These are phyloP conservation scores for Otolemur crassicaudatus DNA, from an alignment of 2,797 vertebrate genomes.

Conservation along the genomic window DNA sequence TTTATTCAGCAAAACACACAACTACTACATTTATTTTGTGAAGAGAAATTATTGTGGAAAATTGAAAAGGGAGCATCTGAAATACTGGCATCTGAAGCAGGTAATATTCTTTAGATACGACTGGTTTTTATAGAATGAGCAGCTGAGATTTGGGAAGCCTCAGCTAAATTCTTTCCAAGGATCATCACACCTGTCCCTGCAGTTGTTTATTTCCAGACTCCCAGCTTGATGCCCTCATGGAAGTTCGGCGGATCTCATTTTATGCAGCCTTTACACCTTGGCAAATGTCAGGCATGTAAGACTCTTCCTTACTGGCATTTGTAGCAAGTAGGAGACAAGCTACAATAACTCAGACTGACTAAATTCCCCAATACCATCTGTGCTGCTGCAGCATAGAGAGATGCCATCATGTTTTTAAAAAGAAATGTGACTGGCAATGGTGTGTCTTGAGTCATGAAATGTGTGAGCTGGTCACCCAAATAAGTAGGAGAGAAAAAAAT, in stretches of 20 bases:
- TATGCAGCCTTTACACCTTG: conserved; percentile 30
- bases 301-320: conserved; percentile 58
- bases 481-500: conserved; percentile 70
- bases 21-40: not conserved
- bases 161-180: not conserved
- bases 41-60: not conserved
- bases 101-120: not conserved
- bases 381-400: conserved; percentile 46
- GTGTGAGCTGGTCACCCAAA: conserved; percentile 70
- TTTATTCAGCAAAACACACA: not conserved
- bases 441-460: conserved; percentile 69
- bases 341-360: conserved; percentile 63
- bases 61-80: not conserved
- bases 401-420: conserved; percentile 66
- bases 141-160: not conserved
- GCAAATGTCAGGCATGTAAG: conserved; percentile 49
- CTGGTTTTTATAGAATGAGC: not conserved
- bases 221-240: not conserved
- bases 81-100: not conserved
- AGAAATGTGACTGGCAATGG: conserved; percentile 66
- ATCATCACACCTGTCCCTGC: not conserved
- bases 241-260: not conserved
- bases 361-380: conserved; percentile 73
- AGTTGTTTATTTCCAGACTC: not conserved
- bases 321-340: not conserved